phyloP scores from a whole-genome alignment of 2,113 vertebrate species.

The Myrmophylax atrothorax region DNA sequence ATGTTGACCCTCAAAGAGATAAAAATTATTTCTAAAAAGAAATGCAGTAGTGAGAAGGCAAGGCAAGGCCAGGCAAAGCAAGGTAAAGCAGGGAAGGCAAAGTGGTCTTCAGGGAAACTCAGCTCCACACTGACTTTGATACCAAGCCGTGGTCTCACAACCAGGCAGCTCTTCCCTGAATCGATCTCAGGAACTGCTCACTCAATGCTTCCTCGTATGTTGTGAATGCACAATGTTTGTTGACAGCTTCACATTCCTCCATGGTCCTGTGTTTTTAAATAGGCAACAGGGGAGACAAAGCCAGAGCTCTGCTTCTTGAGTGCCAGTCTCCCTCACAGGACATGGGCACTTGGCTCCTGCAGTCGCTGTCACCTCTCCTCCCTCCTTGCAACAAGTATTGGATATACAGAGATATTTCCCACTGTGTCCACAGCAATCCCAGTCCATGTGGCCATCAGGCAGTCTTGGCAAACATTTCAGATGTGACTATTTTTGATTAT shows the following conservation, averaged over 20 bases:
- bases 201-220: neutral
- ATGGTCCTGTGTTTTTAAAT: neutral
- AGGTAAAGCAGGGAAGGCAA: neutral
- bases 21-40: neutral
- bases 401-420: neutral
- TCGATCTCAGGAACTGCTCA: neutral
- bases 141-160: neutral
- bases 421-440: neutral
- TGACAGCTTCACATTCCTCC: neutral
- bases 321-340: neutral
- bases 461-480: neutral
- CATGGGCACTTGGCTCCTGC: neutral
- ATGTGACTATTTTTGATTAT: neutral
- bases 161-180: neutral
- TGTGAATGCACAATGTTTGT: neutral
- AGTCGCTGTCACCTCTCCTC: neutral
- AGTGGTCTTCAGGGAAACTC: neutral
- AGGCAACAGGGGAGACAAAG: accelerated
- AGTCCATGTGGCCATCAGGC: neutral
- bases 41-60: neutral
- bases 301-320: neutral
- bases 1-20: neutral
- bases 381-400: neutral
- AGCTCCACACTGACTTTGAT: neutral
- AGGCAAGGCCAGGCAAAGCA: neutral